Base-by-base conservation (phyloP, 2,113 vertebrate species). In the Burhinus bistriatus region DNA sequence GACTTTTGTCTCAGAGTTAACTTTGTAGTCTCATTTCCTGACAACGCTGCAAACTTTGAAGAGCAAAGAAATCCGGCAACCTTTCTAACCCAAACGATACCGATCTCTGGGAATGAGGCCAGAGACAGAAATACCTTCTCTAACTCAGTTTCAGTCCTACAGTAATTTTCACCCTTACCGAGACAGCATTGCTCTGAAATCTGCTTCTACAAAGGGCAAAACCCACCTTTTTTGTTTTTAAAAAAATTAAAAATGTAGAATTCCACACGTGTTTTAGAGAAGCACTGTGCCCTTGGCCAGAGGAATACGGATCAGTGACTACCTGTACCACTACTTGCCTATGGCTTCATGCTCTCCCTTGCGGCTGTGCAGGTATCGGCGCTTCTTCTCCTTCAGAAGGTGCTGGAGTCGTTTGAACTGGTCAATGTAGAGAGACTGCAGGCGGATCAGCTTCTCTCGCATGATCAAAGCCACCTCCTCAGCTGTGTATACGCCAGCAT, bases 331-430 rank as follows among this genome's bases (percentile, higher is more conserved):
- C 45, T 59, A 97, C 98, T 98, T 96, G 92, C 99, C 99, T 65
- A 99, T 92, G 77, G 98, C 98, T 75, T 99, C 99, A 6, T 99
- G 99, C 83, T 99, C 99, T 81, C 97, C 97, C 97, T 99, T 99
- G 57, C 99, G 98, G 95, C 97, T 99, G 96, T 99, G 99, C 93
- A 99, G 98, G 91, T 99, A 99, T 6, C 98, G 97, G 2, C 99
- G 98, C 36, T 99, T 99, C 95, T 99, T 99, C 98, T 99, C 99
- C 95, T 99, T 99, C 32, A 99, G 98, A 15, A 99, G 97, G 96
- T 99, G 99, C 97, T 99, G 99, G 64, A 99, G 98, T 6, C 99
- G 97, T 88, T 99, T 99, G 98, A 99, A 99, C 97, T 99, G 99
- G 96, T 99, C 99, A 2, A 99, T 99, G 96, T 99, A 99, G 55